Evolutionary conservation across 2,888 invertebrate genomes (phyloP), one percentile per base, ranked within the genome.

Genomic region (Autographa pulchrina): DNA sequence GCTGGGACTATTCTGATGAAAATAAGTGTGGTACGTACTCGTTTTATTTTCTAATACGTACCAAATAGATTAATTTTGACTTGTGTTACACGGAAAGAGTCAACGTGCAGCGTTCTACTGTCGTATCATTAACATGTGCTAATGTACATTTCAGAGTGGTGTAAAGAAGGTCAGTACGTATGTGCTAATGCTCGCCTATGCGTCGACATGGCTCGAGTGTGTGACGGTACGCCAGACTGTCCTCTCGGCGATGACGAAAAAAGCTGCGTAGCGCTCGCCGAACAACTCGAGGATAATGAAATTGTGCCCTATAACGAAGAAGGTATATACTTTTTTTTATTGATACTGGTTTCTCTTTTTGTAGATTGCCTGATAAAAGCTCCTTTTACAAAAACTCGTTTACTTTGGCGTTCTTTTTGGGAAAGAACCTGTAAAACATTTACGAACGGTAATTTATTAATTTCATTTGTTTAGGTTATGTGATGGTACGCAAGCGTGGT

Each of bases 1-100:
- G 98, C 86, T 97, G 97, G 97, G 98, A 98, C 89, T 97, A 97
- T 87, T 97, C 97, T 0, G 98, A 98, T 89, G 98, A 98, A 92
- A 97, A 97, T 84, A 96, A 97, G 80, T 98, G 98, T 89, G 97
- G 98, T 97, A 96, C 92, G 92, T 48, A 6, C 8, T 43, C 43
- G 5, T 25, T 60, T 38, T n/a, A n/a, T 32, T 38, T 13, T n/a
- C n/a, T 18, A 13, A 6, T 6, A 35, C 8, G 35, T 8, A 35
- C 35, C 35, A 35, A 35, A 35, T 35, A 35, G 35, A 35, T 35
- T 8, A 35, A 35, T 35, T 35, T 35, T 35, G 35, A 35, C 8
- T 35, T 35, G 35, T 35, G 4, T 35, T 35, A 6, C 35, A 5
- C 35, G 35, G 8, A 35, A 35, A 35, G 35, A 35, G 35, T 6